phyloP scores from a whole-genome alignment of 2,797 vertebrate genomes.

The Ctenosaura bakeri region DNA sequence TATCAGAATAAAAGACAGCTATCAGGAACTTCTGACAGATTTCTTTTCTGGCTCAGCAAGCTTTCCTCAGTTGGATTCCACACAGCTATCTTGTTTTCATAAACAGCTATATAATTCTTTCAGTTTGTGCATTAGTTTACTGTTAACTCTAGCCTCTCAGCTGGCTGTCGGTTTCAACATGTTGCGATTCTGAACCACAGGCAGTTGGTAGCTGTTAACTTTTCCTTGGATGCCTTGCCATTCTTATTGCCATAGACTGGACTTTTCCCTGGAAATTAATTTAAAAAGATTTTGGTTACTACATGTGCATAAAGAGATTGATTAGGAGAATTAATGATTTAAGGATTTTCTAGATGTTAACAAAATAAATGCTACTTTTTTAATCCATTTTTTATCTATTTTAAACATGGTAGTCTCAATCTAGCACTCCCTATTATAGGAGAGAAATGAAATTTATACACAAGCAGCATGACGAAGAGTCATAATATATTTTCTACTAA shows the following conservation, averaged over 20 bases:
- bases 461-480: not conserved
- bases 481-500: not conserved
- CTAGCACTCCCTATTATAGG: not conserved
- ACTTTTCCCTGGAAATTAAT: conserved; percentile 53
- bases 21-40: conserved; percentile 54
- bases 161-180: conserved; percentile 37
- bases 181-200: not conserved
- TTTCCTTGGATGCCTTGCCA: not conserved
- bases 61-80: conserved; percentile 58
- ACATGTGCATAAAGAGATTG: conserved; percentile 57
- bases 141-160: conserved; percentile 52
- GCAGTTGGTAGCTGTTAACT: not conserved
- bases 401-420: not conserved
- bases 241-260: conserved; percentile 33
- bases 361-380: not conserved
- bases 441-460: not conserved
- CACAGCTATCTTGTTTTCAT: conserved; percentile 48
- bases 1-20: conserved; percentile 62
- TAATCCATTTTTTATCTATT: not conserved
- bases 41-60: conserved; percentile 67
- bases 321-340: not conserved
- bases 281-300: conserved; percentile 46
- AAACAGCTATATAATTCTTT: conserved; percentile 34
- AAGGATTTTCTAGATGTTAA: not conserved
- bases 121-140: conserved; percentile 51